Conservation (phyloP, 2,888 invertebrate species). For the Drosophila tripunctata region DNA sequence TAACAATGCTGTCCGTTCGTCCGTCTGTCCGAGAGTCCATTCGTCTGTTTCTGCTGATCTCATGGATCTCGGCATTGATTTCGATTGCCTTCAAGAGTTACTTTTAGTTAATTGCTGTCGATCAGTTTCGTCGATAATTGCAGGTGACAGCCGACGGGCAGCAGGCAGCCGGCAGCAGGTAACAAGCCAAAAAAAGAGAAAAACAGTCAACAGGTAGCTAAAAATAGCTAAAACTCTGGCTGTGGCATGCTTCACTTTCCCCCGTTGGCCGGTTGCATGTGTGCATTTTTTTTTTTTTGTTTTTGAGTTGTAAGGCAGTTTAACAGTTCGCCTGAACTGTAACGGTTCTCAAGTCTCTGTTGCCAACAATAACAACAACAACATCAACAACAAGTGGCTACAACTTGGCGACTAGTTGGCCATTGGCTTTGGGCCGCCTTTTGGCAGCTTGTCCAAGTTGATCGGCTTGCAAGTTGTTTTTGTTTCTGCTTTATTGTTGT, state of each 20-base stretch:
- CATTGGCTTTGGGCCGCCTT: constrained; percentile 49
- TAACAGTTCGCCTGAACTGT: constrained; percentile 50
- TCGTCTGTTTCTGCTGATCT: constrained; percentile 30
- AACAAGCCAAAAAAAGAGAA: neutral
- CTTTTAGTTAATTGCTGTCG: constrained; percentile 36
- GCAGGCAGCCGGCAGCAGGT: constrained; percentile 13
- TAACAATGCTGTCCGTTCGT: constrained; percentile 12
- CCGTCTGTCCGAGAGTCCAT: neutral
- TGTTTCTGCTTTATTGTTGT: neutral
- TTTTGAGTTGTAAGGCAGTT: constrained; percentile 22
- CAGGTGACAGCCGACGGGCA: constrained; percentile 22
- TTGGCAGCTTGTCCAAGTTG: constrained; percentile 63
- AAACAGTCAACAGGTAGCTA: constrained; percentile 22
- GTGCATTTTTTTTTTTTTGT: no score
- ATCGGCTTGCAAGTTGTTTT: constrained; percentile 5
- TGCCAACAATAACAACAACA: constrained; percentile 18
- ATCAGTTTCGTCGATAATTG: constrained; percentile 24
- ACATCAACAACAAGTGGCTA: constrained; percentile 19
- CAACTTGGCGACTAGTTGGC: constrained; percentile 43
- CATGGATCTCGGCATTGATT: constrained; percentile 27
- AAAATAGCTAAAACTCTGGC: constrained; percentile 34
- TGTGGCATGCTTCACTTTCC: constrained; percentile 36
- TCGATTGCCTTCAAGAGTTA: constrained; percentile 16
- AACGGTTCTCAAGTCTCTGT: constrained; percentile 60
- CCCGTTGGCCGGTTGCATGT: constrained; percentile 12